phyloP scores from a whole-genome alignment of 2,888 invertebrate species.

The Stratiomys singularior region DNA sequence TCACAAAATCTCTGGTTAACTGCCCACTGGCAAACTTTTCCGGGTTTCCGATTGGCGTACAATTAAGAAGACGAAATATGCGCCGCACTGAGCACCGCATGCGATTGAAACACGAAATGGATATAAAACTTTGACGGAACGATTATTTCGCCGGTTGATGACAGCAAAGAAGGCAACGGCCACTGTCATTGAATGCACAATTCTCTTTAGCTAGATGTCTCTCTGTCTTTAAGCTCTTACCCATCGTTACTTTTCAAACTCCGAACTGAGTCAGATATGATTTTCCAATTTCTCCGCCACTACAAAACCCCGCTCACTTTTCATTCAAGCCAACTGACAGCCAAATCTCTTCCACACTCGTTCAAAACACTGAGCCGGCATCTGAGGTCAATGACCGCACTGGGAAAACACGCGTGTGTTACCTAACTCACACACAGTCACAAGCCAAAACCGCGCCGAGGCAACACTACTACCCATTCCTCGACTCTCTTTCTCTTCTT shows the following conservation, averaged over 20 bases:
- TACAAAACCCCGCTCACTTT: background rate
- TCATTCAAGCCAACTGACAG: background rate
- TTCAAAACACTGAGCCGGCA: conserved; percentile 46
- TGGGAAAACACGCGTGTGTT: conserved; percentile 41
- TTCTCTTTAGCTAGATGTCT: conserved; percentile 27
- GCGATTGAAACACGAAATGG: conserved; percentile 28
- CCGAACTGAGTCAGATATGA: no score
- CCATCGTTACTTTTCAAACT: background rate
- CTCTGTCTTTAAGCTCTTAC: background rate
- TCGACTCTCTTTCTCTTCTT: background rate
- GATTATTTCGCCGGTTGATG: conserved; percentile 38
- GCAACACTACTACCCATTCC: conserved; percentile 5
- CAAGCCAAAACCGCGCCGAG: background rate
- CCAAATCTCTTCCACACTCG: background rate
- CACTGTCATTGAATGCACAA: conserved; percentile 23
- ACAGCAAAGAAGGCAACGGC: conserved; percentile 35
- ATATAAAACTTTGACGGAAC: conserved; percentile 6
- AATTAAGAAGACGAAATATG: conserved; percentile 28
- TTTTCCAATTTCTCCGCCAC: background rate
- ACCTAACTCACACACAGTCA: conserved; percentile 40
- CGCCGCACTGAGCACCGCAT: conserved; percentile 27
- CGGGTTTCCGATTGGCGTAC: conserved; percentile 16
- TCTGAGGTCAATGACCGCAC: conserved; percentile 50
- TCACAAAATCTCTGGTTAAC: background rate
- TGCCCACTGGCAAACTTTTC: conserved; percentile 5